Conservation (phyloP, 2,888 invertebrate genomes). For the Drosophila longiperda region DNA sequence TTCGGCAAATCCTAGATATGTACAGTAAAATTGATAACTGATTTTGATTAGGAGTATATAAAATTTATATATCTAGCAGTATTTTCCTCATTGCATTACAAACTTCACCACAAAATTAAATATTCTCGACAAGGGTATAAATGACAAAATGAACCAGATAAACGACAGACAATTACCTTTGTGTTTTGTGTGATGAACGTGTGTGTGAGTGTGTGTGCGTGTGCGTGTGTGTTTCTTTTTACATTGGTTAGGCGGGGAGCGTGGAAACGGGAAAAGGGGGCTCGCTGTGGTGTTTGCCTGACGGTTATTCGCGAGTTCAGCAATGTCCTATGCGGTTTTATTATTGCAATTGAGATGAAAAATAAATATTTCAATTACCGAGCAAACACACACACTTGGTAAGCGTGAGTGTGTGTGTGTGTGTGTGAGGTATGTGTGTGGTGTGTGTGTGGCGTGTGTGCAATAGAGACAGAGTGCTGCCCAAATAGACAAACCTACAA, state of each 20-base stretch:
- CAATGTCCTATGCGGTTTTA: slow-evolving; percentile 64
- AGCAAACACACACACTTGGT: slow-evolving; percentile 35
- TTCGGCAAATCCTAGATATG: background rate
- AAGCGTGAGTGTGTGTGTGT: background rate
- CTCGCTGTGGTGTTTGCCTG: slow-evolving; percentile 44
- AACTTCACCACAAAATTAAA: background rate
- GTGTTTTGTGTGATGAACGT: slow-evolving; percentile 15
- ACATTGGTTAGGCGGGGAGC: slow-evolving; percentile 8
- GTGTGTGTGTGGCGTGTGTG: background rate
- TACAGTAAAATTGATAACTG: background rate
- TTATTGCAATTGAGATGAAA: slow-evolving; percentile 77
- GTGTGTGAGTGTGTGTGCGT: slow-evolving; percentile 6
- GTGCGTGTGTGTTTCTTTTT: slow-evolving; percentile 36
- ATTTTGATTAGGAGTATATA: background rate
- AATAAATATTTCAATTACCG: slow-evolving; percentile 79
- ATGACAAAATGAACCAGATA: slow-evolving; percentile 45
- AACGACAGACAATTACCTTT: slow-evolving; percentile 76
- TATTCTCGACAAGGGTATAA: background rate
- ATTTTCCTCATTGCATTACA: background rate
- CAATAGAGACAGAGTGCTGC: slow-evolving; percentile 12
- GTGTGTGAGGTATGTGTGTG: background rate
- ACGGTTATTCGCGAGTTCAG: slow-evolving; percentile 51
- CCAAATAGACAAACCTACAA: slow-evolving; percentile 64
- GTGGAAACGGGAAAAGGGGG: background rate
- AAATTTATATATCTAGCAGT: background rate